phyloP scores from a whole-genome alignment of 2,113 vertebrate genomes.

The Entelurus aequoreus region DNA sequence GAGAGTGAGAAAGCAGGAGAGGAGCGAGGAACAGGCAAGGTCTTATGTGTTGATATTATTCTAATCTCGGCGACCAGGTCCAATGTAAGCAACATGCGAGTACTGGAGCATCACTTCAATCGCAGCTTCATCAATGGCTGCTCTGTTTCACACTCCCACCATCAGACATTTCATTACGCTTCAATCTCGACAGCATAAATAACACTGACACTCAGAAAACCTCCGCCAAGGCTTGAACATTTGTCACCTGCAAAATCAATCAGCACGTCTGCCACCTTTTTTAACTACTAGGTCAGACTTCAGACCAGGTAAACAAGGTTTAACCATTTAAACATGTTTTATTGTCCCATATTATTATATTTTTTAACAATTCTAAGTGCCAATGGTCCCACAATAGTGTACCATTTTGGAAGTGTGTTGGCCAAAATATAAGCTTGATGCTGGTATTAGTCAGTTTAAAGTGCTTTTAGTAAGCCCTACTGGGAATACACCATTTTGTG shows the following conservation, averaged over 20 bases:
- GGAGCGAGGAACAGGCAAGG: slow-evolving; percentile 55
- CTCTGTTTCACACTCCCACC: slow-evolving; percentile 57
- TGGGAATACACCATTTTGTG: no score
- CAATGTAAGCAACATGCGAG: slow-evolving; percentile 70
- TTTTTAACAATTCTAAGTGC: no score
- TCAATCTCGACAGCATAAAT: slow-evolving; percentile 58
- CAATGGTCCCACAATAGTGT: no score
- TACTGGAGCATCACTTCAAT: slow-evolving; percentile 71
- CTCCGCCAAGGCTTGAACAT: background rate
- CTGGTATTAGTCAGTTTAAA: no score
- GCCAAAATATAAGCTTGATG: no score
- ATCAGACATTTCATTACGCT: slow-evolving; percentile 66
- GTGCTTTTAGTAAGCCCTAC: no score
- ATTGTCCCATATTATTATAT: no score
- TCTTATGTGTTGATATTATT: slow-evolving; percentile 73
- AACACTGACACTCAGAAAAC: slow-evolving; percentile 4
- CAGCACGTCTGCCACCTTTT: background rate
- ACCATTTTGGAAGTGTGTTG: no score
- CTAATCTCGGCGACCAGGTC: slow-evolving; percentile 67
- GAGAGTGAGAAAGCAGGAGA: slow-evolving; percentile 21
- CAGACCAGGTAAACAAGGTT: no score
- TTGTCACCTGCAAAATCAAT: slow-evolving; percentile 1
- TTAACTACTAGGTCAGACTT: no score
- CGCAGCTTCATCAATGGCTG: slow-evolving; percentile 57
- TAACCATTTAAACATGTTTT: no score